Conservation (phyloP, 2,797 vertebrate genomes). For the Microtus obscurus region DNA sequence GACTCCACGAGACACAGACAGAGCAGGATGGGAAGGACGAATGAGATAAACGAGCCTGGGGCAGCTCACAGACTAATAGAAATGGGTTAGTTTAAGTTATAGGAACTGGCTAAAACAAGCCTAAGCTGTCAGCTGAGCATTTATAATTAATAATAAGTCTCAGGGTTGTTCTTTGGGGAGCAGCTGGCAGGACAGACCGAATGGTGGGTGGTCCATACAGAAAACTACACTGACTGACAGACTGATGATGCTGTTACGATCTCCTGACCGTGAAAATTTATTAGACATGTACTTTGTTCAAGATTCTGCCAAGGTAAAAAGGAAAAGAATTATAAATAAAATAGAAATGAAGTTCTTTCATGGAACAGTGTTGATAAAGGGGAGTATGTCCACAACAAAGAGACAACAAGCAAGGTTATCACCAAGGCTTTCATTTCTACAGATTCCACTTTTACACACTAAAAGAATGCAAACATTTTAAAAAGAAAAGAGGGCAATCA, state of each 20-base stretch:
- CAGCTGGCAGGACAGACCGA: not conserved
- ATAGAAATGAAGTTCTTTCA: not conserved
- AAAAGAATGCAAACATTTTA: not conserved
- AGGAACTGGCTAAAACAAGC: not conserved
- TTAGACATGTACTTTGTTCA: not conserved
- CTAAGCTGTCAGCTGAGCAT: not conserved
- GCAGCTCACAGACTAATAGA: not conserved
- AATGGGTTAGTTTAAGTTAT: not conserved
- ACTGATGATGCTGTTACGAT: conserved; percentile 6
- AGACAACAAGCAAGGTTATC: not conserved
- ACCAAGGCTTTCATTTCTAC: not conserved
- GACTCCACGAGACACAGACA: not conserved
- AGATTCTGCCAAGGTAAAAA: not conserved
- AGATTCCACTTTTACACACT: conserved; percentile 24
- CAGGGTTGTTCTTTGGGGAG: not conserved
- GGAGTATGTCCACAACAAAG: conserved; percentile 10
- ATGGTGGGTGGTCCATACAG: not conserved
- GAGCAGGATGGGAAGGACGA: not conserved
- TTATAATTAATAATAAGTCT: not conserved
- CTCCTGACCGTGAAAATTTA: conserved; percentile 36
- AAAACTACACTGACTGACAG: not conserved
- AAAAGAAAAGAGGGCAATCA: not conserved
- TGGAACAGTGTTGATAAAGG: conserved; percentile 14
- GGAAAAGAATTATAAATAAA: not conserved
- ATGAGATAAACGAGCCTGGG: not conserved